Conservation (phyloP, 2,888 invertebrate genomes). For the Ochropleura leucogaster region DNA sequence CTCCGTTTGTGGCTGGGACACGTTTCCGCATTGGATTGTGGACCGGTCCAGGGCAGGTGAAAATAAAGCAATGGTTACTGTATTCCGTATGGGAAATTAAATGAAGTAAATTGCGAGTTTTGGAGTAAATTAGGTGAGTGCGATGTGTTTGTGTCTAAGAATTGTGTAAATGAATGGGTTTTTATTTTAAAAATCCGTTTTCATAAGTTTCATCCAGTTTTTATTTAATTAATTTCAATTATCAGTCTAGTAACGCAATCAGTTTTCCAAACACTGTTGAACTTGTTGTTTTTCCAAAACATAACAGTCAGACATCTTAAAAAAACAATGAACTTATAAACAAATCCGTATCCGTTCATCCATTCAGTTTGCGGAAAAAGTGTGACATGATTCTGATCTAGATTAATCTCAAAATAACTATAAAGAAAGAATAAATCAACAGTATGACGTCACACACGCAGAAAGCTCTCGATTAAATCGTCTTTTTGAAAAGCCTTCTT, state of each 20-base stretch:
- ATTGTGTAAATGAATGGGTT: no score
- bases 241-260: neutral
- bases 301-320: neutral
- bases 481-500: conserved; percentile 5
- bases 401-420: neutral
- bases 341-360: neutral
- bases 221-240: no score
- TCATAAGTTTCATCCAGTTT: neutral
- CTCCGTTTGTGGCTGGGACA: conserved; percentile 65
- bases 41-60: conserved; percentile 56
- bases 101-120: neutral
- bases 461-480: conserved; percentile 14
- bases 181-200: no score
- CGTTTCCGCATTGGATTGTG: conserved; percentile 74
- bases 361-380: neutral
- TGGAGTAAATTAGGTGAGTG: neutral
- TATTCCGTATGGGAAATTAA: conserved; percentile 28
- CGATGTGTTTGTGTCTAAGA: neutral
- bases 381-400: neutral
- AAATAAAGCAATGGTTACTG: conserved; percentile 48
- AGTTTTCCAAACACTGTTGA: neutral
- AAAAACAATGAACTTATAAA: neutral
- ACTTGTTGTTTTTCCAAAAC: neutral
- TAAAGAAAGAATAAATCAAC: conserved; percentile 1
- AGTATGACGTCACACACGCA: conserved; percentile 19